phyloP scores from a whole-genome alignment of 2,797 vertebrate species.

The Cyprinella venusta region DNA sequence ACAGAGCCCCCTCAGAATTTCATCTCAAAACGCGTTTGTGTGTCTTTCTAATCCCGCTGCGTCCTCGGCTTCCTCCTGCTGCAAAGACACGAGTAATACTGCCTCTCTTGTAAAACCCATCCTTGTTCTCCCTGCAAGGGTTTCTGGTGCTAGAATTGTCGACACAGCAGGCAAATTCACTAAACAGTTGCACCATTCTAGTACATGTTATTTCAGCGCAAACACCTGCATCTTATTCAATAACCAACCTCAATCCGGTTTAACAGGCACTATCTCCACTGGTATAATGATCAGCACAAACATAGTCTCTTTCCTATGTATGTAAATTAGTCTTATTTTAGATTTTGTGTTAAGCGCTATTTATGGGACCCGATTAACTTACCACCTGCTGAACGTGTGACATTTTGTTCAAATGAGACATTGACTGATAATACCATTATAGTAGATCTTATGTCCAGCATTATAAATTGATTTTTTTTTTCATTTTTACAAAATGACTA shows the following conservation, averaged over 20 bases:
- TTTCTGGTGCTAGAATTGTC: slow-evolving; percentile 16
- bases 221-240: background rate
- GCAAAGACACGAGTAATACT: slow-evolving; percentile 21
- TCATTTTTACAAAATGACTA: background rate
- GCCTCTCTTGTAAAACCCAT: slow-evolving; percentile 25
- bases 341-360: background rate
- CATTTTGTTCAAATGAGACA: background rate
- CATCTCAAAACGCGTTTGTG: slow-evolving; percentile 6
- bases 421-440: background rate
- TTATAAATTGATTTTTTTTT: too few species aligned
- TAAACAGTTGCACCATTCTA: slow-evolving; percentile 21
- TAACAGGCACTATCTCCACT: background rate
- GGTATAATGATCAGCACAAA: background rate
- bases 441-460: background rate
- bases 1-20: slow-evolving; percentile 28
- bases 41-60: slow-evolving; percentile 40
- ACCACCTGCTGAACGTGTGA: background rate
- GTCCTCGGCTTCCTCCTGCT: slow-evolving; percentile 13
- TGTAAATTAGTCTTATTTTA: background rate
- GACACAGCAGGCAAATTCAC: slow-evolving; percentile 9
- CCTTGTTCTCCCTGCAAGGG: slow-evolving; percentile 6
- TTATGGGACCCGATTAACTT: background rate
- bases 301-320: background rate
- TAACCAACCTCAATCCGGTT: background rate
- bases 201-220: background rate